Conservation (phyloP, 2,113 vertebrate species). For the Hippocampus comes region DNA sequence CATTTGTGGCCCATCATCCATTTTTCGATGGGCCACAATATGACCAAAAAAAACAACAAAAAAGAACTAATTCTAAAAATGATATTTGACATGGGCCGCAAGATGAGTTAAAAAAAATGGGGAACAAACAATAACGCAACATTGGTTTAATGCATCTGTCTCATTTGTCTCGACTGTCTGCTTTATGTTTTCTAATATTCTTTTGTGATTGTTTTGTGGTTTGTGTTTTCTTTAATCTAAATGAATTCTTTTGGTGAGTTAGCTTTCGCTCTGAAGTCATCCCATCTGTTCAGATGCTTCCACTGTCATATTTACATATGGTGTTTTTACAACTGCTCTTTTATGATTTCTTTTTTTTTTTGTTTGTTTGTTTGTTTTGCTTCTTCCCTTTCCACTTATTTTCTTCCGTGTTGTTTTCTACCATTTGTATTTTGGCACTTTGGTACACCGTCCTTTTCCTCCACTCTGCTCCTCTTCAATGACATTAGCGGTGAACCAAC, state of each 20-base stretch:
- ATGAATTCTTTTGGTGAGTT: conserved; percentile 10
- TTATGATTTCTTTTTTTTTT: background rate
- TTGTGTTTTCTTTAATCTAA: conserved; percentile 17
- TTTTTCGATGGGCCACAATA: too few relatives aligned
- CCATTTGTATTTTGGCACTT: conserved; percentile 22
- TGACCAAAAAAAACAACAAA: too few relatives aligned
- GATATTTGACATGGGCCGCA: background rate
- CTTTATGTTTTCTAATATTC: conserved; percentile 4
- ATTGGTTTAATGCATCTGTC: background rate
- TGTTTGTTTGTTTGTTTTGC: conserved; percentile 1
- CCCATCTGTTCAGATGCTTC: background rate
- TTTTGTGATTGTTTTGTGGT: background rate
- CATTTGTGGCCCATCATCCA: too few relatives aligned
- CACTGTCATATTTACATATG: conserved; percentile 1
- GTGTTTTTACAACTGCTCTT: conserved; percentile 5
- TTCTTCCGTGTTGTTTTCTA: conserved; percentile 14
- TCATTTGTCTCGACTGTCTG: conserved; percentile 8
- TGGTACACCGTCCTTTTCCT: conserved; percentile 1
- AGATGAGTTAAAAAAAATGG: background rate
- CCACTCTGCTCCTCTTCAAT: conserved; percentile 48
- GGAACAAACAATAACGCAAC: background rate
- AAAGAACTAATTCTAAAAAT: too few relatives aligned
- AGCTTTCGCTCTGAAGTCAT: conserved; percentile 4
- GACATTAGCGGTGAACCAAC: conserved; percentile 80
- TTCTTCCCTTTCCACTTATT: conserved; percentile 27